phyloP scores from a whole-genome alignment of 2,113 vertebrate species.

The Colinus virginianus region DNA sequence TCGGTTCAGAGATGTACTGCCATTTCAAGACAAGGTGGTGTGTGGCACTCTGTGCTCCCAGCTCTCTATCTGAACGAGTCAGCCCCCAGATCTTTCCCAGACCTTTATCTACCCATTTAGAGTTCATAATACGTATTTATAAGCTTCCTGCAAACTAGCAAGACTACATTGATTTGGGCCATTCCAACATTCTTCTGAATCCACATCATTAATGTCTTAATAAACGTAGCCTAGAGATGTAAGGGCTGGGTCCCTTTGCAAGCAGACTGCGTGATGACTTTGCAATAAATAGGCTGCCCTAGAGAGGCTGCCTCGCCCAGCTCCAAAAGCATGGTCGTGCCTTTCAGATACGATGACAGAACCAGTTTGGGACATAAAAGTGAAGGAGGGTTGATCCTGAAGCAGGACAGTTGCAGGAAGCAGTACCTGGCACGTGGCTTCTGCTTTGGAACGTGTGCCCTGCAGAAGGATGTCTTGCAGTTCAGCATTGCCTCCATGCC shows the following conservation, averaged over 20 bases:
- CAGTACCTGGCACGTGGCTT: fast-evolving
- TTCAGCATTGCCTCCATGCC: neutral
- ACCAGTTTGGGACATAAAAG: neutral
- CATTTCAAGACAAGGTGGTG: neutral
- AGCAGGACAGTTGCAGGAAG: neutral
- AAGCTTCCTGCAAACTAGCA: neutral
- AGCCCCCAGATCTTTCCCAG: neutral
- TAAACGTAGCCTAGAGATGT: neutral
- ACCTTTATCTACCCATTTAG: neutral
- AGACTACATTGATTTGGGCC: neutral
- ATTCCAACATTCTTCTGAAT: neutral
- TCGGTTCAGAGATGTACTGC: neutral
- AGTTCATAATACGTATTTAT: slow-evolving; percentile 1
- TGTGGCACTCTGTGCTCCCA: neutral
- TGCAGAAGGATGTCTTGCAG: neutral
- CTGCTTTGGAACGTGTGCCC: fast-evolving
- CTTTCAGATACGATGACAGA: fast-evolving
- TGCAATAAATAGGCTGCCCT: neutral
- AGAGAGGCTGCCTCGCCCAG: neutral
- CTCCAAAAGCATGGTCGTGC: neutral
- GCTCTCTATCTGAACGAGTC: neutral
- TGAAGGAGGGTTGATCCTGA: neutral
- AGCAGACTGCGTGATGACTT: neutral
- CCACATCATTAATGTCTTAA: neutral
- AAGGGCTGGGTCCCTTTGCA: neutral